Conservation (phyloP, 2,888 invertebrate genomes). For the Axea sp. region DNA sequence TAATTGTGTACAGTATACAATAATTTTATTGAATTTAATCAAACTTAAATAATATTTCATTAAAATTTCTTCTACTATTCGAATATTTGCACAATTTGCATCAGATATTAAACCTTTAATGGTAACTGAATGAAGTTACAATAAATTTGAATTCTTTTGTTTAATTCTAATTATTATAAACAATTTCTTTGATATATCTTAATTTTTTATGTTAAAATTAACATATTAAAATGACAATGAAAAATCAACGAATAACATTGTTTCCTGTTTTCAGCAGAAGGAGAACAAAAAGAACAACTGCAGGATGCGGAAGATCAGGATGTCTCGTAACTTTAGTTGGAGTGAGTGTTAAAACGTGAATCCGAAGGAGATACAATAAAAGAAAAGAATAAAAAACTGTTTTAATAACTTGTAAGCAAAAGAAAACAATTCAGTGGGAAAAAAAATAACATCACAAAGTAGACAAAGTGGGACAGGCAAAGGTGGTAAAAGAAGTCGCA, state of each 20-base stretch:
- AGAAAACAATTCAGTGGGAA: constrained; percentile 76
- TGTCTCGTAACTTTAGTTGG: constrained; percentile 90
- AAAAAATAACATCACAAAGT: constrained; percentile 47
- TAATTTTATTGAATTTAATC: too few species aligned
- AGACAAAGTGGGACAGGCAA: constrained; percentile 38
- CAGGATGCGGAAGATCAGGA: constrained; percentile 97
- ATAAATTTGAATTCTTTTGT: too few species aligned
- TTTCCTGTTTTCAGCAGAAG: constrained; percentile 84
- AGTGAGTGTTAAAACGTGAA: constrained; percentile 79
- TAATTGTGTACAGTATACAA: too few species aligned
- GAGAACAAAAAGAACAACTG: constrained; percentile 93
- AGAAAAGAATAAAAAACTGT: constrained; percentile 69
- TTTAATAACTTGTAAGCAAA: constrained; percentile 78
- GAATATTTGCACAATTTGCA: too few species aligned
- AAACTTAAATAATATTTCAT: too few species aligned
- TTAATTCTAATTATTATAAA: too few species aligned
- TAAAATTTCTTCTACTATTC: too few species aligned
- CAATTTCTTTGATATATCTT: too few species aligned
- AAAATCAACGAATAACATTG: neutral
- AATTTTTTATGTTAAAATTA: too few species aligned
- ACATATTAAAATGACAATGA: too few species aligned
- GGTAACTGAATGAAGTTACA: too few species aligned
- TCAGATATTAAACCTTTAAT: too few species aligned
- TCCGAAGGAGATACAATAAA: constrained; percentile 76
- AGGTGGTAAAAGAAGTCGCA: constrained; percentile 38